Base-by-base conservation (phyloP, 2,797 vertebrate species). In the Acanthurus leucopareius region DNA sequence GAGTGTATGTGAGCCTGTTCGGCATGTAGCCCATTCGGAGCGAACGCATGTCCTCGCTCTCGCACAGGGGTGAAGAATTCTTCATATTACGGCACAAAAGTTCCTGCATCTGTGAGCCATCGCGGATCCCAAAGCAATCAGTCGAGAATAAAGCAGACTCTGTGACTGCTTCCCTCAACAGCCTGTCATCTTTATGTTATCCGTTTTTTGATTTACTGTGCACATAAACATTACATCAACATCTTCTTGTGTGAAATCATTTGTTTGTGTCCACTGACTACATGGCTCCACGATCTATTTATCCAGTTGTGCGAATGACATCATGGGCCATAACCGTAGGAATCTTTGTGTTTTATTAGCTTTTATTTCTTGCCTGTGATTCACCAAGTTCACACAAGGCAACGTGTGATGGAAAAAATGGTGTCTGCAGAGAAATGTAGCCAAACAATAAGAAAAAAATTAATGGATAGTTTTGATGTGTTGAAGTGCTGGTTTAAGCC, bases 151-250 rank as follows among this genome's bases (percentile, higher is more conserved):
- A 83, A 82, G 81, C 59, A 72, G 64, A 73, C 53, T 48, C 67
- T 22, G 54, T 86, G 66, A 85, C 75, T 61, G 69, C 54, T 63
- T 70, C 60, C 32, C 69, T 83, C 58, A 78, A 75, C 71, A 79
- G 83, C 83, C 74, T 86, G 59, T 89, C 85, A 82, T 85, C 74
- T 86, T 83, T 67, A 85, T 89, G 88, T 84, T 71, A 83, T 84
- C 64, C 76, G 61, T 63, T 66, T 59, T 62, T 64, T 77, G 49
- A 64, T 85, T 82, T 63, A 82, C 82, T 80, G 77, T 77, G 84
- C 75, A 75, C 42, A 83, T 60, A 85, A 82, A 57, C 73, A 74
- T 79, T 62, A 64, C 68, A 22, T 76, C 62, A 59, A 49, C 2
- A 51, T 77, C 54, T 79, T 40, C 63, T 70, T 51, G 28, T 52